Base-by-base conservation (phyloP, 2,797 vertebrate genomes). In the Nothura maculosa region DNA sequence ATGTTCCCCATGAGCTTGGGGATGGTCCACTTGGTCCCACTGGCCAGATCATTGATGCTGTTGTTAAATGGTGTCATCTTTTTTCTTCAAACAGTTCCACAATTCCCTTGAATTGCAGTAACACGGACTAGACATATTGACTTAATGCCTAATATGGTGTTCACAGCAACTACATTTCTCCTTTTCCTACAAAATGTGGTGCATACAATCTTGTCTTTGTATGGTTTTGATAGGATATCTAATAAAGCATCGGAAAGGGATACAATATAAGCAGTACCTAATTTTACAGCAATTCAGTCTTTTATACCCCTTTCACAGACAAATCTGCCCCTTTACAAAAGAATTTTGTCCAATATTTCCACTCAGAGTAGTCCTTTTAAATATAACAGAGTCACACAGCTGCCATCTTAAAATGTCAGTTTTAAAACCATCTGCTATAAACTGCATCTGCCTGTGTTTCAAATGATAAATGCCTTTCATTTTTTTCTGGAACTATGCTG, bases 391-490 rank as follows among this genome's bases (percentile, higher is more conserved):
- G 81, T 50, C 80, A 96, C 79, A 54, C 83, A 92, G 87, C 75
- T 92, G 72, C 91, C 88, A 40, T 58, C 81, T 92, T 91, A 88
- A 95, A 84, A 80, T n/a, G 25, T 0, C 0, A 85, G 62, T 92
- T 95, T 91, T 85, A 88, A 95, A 95, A 87, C 83, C 83, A 82
- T 88, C 85, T 93, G 93, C 64, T 91, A 79, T 88, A 72, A 67
- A 61, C 57, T 88, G 74, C 83, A 94, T 86, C 78, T 92, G 81
- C 40, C 75, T 6, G 0, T 74, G 61, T 82, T 95, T 75, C 85
- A 74, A 50, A 2, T 90, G 90, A 68, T 88, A 94, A 91, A 91
- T 61, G 40, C 22, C 88, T 75, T 93, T 89, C 62, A 17, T 38
- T 70, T 84, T 87, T 60, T 62, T 54, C 60, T 64, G 52, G 68